Evolutionary conservation across 2,797 vertebrate species (phyloP), one percentile per base, ranked within the genome.

Genomic region (Artibeus lituratus): DNA sequence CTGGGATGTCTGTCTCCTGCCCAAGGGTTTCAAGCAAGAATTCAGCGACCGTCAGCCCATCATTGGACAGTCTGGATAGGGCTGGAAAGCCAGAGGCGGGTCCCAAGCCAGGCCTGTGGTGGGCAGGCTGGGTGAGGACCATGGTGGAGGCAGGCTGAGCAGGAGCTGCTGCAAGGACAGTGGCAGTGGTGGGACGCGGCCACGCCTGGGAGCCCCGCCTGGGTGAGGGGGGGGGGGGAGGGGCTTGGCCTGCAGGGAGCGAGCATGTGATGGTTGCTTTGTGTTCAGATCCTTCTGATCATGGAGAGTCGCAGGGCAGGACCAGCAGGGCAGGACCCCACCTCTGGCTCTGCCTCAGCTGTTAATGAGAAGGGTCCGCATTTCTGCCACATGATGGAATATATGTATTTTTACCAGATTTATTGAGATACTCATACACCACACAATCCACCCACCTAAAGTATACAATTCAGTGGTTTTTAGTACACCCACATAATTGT

Each of bases 151-250:
- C 42, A 22, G 19, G n/a, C n/a, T 14, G 11, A 14, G 24, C 0
- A 5, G 82, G 51, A 24, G 59, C 15, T 10, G 0, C 42, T 1
- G 47, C 7, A 0, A 2, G n/a, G 39, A 42, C 14, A 2, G n/a
- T 39, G 26, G 29, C 4, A 0, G 7, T 1, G 35, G 57, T 15
- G 37, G 51, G 51, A 2, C 0, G 0, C 15, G n/a, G n/a, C 42
- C 37, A 6, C 12, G 16, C 53, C 29, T 18, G 32, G 26, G 55
- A 39, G 8, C 74, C 73, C 55, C 3, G 10, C 35, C n/a, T 35
- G 39, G 59, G 69, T 14, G 49, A 12, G 22, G 32, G 2, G 4
- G 22, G 14, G 11, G 6, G n/a, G 37, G 39, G 26, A 32, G 42
- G 32, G 7, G 11, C 55, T 29, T 32, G 22, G 1, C 55, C 4